A percentile compares a stretch with the other conserved stretches of the same genome.
Conservation (phyloP, 2,113 vertebrate species). For the Epinephelus cyanopodus region DNA sequence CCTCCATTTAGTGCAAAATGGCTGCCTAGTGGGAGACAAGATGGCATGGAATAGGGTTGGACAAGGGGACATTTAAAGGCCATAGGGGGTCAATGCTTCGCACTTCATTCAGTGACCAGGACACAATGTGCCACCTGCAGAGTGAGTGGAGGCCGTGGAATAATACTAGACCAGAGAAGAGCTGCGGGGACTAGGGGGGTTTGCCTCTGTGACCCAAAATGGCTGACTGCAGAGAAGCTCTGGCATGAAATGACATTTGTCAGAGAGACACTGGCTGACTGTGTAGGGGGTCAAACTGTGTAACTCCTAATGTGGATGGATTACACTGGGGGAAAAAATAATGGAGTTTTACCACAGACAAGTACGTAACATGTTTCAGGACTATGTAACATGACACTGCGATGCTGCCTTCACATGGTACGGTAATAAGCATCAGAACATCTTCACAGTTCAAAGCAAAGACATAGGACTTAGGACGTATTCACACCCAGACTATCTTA, state of each 20-base stretch:
- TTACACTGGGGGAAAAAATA: background rate
- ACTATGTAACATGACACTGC: background rate
- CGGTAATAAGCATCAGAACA: background rate
- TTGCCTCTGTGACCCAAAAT: slow-evolving; percentile 63
- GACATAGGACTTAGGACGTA: background rate
- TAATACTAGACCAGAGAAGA: slow-evolving; percentile 37
- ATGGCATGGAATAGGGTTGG: slow-evolving; percentile 65
- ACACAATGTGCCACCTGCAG: slow-evolving; percentile 64
- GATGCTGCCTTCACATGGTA: background rate
- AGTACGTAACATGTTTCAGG: background rate
- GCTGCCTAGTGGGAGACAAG: slow-evolving; percentile 55
- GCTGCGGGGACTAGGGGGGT: slow-evolving; percentile 17
- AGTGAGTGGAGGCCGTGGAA: slow-evolving; percentile 56
- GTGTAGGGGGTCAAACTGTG: slow-evolving; percentile 46
- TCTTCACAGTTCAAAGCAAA: slow-evolving; percentile 10
- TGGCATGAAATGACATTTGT: slow-evolving; percentile 70
- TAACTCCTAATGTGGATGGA: slow-evolving; percentile 16
- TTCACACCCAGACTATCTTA: background rate
- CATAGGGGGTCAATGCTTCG: slow-evolving; percentile 56
- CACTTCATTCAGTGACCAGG: slow-evolving; percentile 57
- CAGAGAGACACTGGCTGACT: slow-evolving; percentile 62
- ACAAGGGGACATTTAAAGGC: slow-evolving; percentile 63
- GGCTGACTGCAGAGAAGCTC: slow-evolving; percentile 58
- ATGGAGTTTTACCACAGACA: slow-evolving; percentile 7
- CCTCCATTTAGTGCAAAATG: slow-evolving; percentile 59